Conservation (phyloP, 2,113 vertebrate genomes). For the Morphnarchus princeps region DNA sequence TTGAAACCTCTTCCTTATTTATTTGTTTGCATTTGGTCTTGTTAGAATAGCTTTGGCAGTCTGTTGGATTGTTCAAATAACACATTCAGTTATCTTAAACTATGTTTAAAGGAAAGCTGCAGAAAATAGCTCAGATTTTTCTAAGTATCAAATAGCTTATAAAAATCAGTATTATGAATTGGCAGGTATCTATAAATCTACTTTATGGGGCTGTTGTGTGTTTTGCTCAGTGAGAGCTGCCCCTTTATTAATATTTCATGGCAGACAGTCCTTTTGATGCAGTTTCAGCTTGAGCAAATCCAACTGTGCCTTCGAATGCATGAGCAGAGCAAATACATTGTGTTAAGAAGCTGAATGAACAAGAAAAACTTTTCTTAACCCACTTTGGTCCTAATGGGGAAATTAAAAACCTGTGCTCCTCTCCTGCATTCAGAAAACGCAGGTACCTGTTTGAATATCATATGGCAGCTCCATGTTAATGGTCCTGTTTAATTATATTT, state of each 20-base stretch:
- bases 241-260: not conserved
- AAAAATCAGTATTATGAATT: not conserved
- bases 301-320: not conserved
- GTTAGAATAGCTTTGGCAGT: not conserved
- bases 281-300: not conserved
- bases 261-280: not conserved
- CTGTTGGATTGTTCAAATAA: not conserved
- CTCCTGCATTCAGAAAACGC: not conserved
- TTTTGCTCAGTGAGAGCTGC: not conserved
- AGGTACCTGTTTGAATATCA: not conserved
- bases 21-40: not conserved
- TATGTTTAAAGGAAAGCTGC: not conserved
- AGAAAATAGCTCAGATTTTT: not conserved
- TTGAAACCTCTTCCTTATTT: conserved; percentile 29
- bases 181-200: not conserved
- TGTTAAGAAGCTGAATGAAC: not conserved
- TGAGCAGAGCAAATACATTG: not conserved
- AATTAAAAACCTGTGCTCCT: not conserved
- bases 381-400: not conserved
- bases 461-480: conserved; percentile 13
- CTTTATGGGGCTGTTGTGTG: not conserved
- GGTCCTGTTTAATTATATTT: conserved; percentile 33
- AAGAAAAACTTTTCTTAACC: not conserved
- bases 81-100: not conserved
- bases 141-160: not conserved